phyloP scores from a whole-genome alignment of 1,140 invertebrate genomes.

The Trichonephila clavata region DNA sequence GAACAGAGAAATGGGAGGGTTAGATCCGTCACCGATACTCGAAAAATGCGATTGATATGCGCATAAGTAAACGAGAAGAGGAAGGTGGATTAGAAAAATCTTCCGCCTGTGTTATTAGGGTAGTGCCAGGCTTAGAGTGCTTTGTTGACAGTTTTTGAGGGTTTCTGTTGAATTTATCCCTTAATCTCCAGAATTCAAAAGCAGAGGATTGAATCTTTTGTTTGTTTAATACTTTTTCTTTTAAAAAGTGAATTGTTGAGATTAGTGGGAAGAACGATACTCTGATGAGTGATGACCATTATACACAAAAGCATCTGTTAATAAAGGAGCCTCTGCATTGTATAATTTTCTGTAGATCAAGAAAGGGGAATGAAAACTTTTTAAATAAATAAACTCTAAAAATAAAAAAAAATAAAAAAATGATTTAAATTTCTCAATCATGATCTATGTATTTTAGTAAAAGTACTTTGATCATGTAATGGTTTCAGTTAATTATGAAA shows the following conservation, averaged over 20 bases:
- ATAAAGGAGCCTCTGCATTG: no score
- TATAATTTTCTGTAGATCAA: no score
- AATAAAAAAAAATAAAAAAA: no score
- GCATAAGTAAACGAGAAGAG: constrained; percentile 13
- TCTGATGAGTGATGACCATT: no score
- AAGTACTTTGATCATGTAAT: no score
- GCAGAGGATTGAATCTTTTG: not conserved
- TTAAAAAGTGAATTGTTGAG: not conserved
- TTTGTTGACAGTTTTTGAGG: constrained; percentile 28
- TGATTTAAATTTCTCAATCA: no score
- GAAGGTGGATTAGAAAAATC: constrained; percentile 17
- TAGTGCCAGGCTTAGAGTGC: not conserved
- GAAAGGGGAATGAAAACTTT: no score
- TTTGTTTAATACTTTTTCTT: not conserved
- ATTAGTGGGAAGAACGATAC: no score
- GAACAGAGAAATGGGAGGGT: not conserved
- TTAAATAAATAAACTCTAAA: no score
- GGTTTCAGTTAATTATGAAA: no score
- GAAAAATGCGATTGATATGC: constrained; percentile 28
- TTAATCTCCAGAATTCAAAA: constrained; percentile 19
- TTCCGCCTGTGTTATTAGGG: not conserved
- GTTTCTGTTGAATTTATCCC: not conserved
- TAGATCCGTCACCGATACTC: not conserved
- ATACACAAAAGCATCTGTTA: no score
- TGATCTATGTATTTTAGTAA: no score